A percentile compares a stretch with the other conserved stretches of the same genome.
Evolutionary conservation across 2,797 vertebrate genomes (phyloP).

Genomic region (Pogonophryne albipinna): DNA sequence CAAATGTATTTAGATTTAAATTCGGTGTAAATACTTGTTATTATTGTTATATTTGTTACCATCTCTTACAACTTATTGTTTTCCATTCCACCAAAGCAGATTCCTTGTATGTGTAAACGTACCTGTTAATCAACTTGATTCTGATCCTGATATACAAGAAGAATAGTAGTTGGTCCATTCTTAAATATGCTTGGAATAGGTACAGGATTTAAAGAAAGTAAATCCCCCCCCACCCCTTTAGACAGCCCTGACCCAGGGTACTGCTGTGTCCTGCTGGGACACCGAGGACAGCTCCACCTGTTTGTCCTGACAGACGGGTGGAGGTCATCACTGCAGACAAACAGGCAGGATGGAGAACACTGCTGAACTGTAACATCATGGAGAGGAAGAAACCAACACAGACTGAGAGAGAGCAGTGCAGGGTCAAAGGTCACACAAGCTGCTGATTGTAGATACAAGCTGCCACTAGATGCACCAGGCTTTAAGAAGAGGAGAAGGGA

Average conservation of each 20-base stretch:
- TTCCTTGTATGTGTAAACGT: no score
- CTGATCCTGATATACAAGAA: no score
- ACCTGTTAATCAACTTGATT: no score
- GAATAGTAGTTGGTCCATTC: neutral
- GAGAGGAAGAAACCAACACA: conserved; percentile 1
- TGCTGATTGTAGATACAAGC: conserved; percentile 1
- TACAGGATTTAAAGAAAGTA: no score
- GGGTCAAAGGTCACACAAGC: conserved; percentile 36
- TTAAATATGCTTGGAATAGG: neutral
- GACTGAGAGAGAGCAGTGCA: conserved; percentile 15
- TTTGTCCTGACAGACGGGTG: neutral
- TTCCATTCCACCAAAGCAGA: no score
- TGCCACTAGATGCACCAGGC: neutral
- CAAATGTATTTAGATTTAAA: no score
- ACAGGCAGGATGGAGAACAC: neutral
- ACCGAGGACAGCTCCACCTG: conserved; percentile 2
- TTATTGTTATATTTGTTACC: no score
- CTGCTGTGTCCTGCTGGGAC: neutral
- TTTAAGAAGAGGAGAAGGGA: neutral
- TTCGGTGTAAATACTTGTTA: no score
- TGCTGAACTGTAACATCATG: conserved; percentile 1
- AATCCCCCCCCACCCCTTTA: neutral
- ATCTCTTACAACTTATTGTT: no score
- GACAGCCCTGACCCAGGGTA: conserved; percentile 30
- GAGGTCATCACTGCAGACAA: conserved; percentile 33